phyloP scores from a whole-genome alignment of 2,797 vertebrate species.

The Mergus octosetaceus region DNA sequence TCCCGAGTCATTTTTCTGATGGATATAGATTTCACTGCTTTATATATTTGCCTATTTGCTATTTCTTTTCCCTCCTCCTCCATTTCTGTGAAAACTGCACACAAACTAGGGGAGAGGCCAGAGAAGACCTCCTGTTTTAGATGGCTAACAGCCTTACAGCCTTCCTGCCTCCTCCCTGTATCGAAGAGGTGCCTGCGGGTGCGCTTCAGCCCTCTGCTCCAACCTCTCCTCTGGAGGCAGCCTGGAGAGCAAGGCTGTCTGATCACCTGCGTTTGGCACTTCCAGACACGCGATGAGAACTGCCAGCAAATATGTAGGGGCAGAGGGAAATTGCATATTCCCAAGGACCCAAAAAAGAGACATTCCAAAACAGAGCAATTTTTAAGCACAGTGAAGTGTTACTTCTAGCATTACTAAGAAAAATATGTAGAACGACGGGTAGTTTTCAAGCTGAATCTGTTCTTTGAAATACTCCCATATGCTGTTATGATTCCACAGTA shows the following conservation, averaged over 20 bases:
- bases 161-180: neutral
- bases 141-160: neutral
- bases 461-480: conserved; percentile 22
- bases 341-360: neutral
- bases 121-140: neutral
- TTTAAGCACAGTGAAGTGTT: neutral
- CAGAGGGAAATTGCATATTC: neutral
- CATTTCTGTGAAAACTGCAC: neutral
- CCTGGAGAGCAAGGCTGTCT: neutral
- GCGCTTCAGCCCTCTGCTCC: neutral
- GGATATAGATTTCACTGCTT: neutral
- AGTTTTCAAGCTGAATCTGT: conserved; percentile 31
- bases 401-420: conserved; percentile 13
- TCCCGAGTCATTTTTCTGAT: neutral
- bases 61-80: neutral
- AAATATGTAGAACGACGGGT: neutral
- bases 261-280: neutral
- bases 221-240: neutral
- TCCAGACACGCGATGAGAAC: neutral
- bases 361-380: neutral
- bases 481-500: conserved; percentile 14
- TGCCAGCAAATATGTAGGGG: neutral
- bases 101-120: neutral
- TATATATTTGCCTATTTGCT: neutral
- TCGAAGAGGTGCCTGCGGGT: neutral